These are phyloP conservation scores for Eublepharis macularius DNA, from an alignment of 2,113 vertebrate genomes.

Conservation along the genomic window DNA sequence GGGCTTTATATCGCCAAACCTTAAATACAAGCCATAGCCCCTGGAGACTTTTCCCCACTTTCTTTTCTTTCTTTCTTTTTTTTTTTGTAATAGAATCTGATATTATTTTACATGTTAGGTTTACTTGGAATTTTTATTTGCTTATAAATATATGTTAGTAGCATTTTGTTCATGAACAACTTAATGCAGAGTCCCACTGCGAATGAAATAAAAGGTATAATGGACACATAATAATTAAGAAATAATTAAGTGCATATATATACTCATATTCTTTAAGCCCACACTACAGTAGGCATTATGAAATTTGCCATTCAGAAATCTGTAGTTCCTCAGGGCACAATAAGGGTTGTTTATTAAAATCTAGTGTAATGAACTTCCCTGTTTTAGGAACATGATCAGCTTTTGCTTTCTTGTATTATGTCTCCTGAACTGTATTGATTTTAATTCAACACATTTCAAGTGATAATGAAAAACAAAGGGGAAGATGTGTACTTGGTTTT, in stretches of 20 bases:
- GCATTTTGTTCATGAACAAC: conserved; percentile 28
- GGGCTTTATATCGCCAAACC: conserved; percentile 37
- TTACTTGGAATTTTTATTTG: conserved; percentile 63
- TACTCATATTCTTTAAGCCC: not conserved
- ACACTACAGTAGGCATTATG: not conserved
- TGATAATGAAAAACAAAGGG: conserved; percentile 9
- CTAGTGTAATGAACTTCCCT: conserved; percentile 12
- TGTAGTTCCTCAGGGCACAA: conserved; percentile 24
- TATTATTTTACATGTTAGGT: conserved; percentile 56
- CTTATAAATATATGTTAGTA: conserved; percentile 57
- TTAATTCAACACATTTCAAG: conserved; percentile 16
- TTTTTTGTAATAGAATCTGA: conserved; percentile 43
- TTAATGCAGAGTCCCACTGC: conserved; percentile 42
- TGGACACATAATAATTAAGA: conserved; percentile 53
- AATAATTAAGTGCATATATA: conserved; percentile 21
- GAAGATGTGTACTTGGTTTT: conserved; percentile 33
- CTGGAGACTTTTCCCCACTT: conserved; percentile 18
- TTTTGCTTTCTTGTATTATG: conserved; percentile 34
- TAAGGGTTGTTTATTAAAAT: conserved; percentile 46
- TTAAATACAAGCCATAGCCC: conserved; percentile 48
- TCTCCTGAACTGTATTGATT: conserved; percentile 36
- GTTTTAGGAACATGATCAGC: conserved; percentile 13
- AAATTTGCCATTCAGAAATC: conserved; percentile 33
- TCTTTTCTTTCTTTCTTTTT: not conserved
- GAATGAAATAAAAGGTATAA: conserved; percentile 4